Conservation (phyloP, 2,797 vertebrate genomes). For the Gymnoscopelus braueri region DNA sequence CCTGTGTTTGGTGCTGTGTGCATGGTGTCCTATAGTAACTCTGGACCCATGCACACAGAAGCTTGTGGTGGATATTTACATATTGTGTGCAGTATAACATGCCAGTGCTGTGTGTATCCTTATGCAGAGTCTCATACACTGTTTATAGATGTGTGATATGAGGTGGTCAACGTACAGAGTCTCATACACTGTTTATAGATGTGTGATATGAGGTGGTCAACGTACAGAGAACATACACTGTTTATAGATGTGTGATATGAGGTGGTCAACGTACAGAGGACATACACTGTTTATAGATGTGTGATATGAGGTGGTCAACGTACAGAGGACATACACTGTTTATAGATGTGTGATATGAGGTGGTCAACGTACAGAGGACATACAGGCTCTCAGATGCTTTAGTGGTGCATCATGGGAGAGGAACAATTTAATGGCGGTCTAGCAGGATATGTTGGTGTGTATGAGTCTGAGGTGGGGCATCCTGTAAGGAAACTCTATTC, state of each 20-base stretch:
- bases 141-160: slow-evolving; percentile 17
- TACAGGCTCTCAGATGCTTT: slow-evolving; percentile 12
- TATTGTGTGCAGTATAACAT: neutral
- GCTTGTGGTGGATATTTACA: neutral
- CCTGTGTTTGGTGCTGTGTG: too few relatives aligned
- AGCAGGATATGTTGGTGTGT: slow-evolving; percentile 62
- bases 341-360: too few relatives aligned
- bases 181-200: slow-evolving; percentile 6
- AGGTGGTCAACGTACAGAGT: neutral
- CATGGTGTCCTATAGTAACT: too few relatives aligned
- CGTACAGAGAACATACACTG: neutral
- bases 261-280: too few relatives aligned
- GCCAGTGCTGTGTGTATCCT: neutral
- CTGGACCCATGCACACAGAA: slow-evolving; percentile 27
- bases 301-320: too few relatives aligned
- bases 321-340: too few relatives aligned
- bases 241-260: slow-evolving; percentile 17
- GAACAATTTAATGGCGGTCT: slow-evolving; percentile 11
- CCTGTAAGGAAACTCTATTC: slow-evolving; percentile 57
- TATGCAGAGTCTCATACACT: neutral
- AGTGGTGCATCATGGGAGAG: neutral
- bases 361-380: neutral
- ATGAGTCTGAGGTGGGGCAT: slow-evolving; percentile 62
- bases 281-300: slow-evolving; percentile 3
- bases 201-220: slow-evolving; percentile 6